A percentile compares a stretch with the other conserved stretches of the same genome.
phyloP scores from a whole-genome alignment of 2,888 invertebrate species.

The Apodemia hepburni region DNA sequence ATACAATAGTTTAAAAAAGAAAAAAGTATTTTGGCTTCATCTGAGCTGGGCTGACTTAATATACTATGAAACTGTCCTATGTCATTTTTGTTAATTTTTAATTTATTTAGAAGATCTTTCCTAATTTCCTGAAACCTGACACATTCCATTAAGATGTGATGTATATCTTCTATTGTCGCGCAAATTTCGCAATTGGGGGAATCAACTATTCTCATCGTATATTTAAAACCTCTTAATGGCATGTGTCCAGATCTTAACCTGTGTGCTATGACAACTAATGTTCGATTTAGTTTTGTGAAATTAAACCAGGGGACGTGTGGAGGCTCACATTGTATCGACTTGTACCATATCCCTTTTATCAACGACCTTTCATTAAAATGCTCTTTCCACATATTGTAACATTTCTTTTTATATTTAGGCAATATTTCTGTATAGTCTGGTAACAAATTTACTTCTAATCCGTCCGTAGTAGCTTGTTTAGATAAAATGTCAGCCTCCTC shows the following conservation, averaged over 20 bases:
- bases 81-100: too few species aligned
- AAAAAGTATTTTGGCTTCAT: too few species aligned
- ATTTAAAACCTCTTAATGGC: not conserved
- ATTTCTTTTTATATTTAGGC: not conserved
- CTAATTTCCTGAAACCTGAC: too few species aligned
- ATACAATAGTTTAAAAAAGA: too few species aligned
- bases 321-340: not conserved
- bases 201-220: not conserved
- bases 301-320: not conserved
- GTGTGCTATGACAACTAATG: constrained; percentile 1
- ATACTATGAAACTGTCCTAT: too few species aligned
- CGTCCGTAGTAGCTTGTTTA: not conserved
- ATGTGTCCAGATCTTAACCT: not conserved
- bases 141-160: too few species aligned
- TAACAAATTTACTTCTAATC: not conserved
- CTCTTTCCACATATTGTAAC: not conserved
- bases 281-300: not conserved
- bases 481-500: not conserved
- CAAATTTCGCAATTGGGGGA: not conserved
- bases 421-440: constrained; percentile 2
- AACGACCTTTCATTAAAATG: not conserved
- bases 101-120: too few species aligned
- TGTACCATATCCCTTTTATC: not conserved
- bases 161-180: not conserved
- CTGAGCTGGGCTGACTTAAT: too few species aligned